A percentile compares a stretch with the other conserved stretches of the same genome.
Evolutionary conservation across 2,797 vertebrate species (phyloP).

Genomic region (Pachyuromys duprasi): DNA sequence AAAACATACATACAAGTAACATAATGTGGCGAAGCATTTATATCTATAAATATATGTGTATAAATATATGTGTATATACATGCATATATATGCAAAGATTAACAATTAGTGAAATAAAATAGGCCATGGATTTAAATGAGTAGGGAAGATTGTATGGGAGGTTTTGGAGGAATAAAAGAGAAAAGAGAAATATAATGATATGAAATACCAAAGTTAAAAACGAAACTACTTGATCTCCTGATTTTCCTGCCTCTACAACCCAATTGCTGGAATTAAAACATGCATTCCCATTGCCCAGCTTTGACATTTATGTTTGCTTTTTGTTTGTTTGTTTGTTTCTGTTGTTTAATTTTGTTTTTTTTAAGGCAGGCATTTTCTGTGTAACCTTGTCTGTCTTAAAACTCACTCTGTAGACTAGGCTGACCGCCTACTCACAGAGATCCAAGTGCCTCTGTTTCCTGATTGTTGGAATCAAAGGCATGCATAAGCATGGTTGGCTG

Average conservation of each 20-base stretch:
- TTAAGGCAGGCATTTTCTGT: too few relatives aligned
- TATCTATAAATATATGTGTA: background rate
- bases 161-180: background rate
- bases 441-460: background rate
- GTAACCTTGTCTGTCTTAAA: background rate
- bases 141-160: background rate
- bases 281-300: background rate
- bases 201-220: background rate
- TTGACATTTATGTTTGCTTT: background rate
- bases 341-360: background rate
- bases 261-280: background rate
- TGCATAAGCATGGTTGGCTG: background rate
- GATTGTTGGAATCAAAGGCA: too few relatives aligned
- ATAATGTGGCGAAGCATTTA: background rate
- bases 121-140: background rate
- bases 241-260: background rate
- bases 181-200: background rate
- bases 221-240: background rate
- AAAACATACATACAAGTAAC: background rate
- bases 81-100: background rate
- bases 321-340: background rate
- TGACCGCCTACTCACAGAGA: background rate
- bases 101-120: background rate
- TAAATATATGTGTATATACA: background rate
- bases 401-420: background rate